Evolutionary conservation across 2,888 invertebrate species (phyloP), one percentile per base, ranked within the genome.

Genomic region (Cephonodes hylas): DNA sequence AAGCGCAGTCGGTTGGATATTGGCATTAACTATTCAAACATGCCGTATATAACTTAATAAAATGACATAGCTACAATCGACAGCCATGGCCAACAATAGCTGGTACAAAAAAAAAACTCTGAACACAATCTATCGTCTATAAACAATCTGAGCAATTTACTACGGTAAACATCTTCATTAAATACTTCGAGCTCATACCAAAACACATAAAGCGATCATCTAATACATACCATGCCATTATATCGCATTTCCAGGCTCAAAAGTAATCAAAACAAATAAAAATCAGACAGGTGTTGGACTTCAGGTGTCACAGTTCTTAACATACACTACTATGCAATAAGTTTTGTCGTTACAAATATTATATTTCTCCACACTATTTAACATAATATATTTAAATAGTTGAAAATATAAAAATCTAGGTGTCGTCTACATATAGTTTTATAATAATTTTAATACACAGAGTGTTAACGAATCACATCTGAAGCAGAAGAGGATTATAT

Each of bases 171-270:
- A 31, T 2, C 10, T 20, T 18, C 31, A 31, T n/a, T 38, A 3
- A 53, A 53, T 31, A 31, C 4, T 53, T 10, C 10, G 31, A 53
- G 31, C 53, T 53, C 5, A 13, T 59, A 59, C 34, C 3, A n/a
- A 46, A 46, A 60, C 23, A 18, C 5, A 44, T 59, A 18, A 46
- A 60, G 42, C 42, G 15, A 53, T 53, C 23, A 25, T 58, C 45
- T 38, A 38, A 73, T 86, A 86, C 86, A 80, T 86, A 88, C 87
- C 88, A 61, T 61, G 61, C 61, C 58, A 45, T 45, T 45, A 58
- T 73, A 77, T 77, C 73, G 77, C 79, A 81, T 76, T 76, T 85
- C 86, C 85, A 81, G 82, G 80, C 83, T 83, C 83, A 88, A 84
- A 85, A 77, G 80, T 79, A 84, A 81, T 70, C 69, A 70, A 69